Conservation (phyloP, 2,797 vertebrate genomes). For the Dromococcyx pavoninus region DNA sequence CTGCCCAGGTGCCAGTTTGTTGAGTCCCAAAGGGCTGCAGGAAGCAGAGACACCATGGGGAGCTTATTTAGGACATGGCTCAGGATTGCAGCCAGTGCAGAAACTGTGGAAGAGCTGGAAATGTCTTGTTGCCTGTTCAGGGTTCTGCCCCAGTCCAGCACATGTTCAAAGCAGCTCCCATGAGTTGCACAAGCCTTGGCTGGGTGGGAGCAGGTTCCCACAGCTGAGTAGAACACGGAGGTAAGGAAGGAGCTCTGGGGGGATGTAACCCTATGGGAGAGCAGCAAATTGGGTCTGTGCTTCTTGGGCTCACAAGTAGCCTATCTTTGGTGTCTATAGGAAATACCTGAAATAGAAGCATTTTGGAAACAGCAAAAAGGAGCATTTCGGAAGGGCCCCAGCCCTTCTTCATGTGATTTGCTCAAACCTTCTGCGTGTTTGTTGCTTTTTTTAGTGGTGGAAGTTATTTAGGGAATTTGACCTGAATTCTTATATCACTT, state of each 20-base stretch:
- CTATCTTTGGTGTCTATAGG: background rate
- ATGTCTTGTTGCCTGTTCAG: fast-evolving
- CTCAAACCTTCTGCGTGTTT: background rate
- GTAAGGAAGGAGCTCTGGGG: background rate
- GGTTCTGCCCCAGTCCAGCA: fast-evolving
- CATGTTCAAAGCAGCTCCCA: background rate
- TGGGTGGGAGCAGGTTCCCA: background rate
- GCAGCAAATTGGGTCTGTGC: background rate
- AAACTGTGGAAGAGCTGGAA: background rate
- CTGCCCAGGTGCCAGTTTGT: background rate
- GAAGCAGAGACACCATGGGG: background rate
- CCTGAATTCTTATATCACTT: constrained; percentile 21
- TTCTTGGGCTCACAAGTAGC: background rate
- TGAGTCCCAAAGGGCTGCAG: background rate
- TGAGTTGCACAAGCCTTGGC: background rate
- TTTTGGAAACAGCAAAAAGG: background rate
- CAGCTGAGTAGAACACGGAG: fast-evolving
- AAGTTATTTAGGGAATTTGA: constrained; percentile 24
- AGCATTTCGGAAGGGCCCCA: background rate
- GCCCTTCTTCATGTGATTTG: background rate
- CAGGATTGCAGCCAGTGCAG: background rate
- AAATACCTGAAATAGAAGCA: constrained; percentile 3
- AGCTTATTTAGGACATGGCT: fast-evolving
- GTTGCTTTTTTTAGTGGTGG: constrained; percentile 2
- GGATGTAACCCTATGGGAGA: background rate